Percentiles rank a stretch among this genome's conserved stretches.
Conservation (phyloP, 2,888 invertebrate genomes). For the Chalcosyrphus nemorum region DNA sequence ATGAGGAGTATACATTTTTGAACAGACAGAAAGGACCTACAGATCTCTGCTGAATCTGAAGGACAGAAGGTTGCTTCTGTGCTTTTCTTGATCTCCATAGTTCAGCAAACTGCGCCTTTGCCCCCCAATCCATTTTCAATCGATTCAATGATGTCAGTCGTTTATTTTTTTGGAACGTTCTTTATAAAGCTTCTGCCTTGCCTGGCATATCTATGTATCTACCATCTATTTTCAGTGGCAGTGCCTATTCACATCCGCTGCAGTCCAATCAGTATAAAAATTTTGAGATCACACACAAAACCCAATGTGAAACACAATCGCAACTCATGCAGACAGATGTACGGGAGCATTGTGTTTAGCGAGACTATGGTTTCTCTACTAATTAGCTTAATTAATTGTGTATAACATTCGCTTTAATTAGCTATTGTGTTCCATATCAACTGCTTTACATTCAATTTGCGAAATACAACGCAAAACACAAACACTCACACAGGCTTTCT, state of each 20-base stretch:
- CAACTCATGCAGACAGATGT: constrained; percentile 42
- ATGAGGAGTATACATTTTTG: no score
- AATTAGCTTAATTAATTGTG: constrained; percentile 77
- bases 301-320: constrained; percentile 28
- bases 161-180: background rate
- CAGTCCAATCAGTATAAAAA: background rate
- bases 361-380: constrained; percentile 74
- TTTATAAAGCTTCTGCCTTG: background rate
- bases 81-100: no score
- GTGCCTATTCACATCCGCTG: background rate
- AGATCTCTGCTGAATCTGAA: no score
- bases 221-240: background rate
- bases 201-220: background rate
- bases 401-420: constrained; percentile 76
- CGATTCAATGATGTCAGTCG: background rate
- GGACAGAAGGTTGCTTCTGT: no score
- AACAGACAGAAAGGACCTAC: no score
- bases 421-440: constrained; percentile 75
- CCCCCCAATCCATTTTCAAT: no score
- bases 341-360: constrained; percentile 55
- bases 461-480: constrained; percentile 71
- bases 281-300: constrained; percentile 24
- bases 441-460: constrained; percentile 76
- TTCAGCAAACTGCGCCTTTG: no score
- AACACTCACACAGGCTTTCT: background rate